Evolutionary conservation across 1,140 invertebrate species (phyloP), one percentile per base, ranked within the genome.

Genomic region (Pentalonia nigronervosa): DNA sequence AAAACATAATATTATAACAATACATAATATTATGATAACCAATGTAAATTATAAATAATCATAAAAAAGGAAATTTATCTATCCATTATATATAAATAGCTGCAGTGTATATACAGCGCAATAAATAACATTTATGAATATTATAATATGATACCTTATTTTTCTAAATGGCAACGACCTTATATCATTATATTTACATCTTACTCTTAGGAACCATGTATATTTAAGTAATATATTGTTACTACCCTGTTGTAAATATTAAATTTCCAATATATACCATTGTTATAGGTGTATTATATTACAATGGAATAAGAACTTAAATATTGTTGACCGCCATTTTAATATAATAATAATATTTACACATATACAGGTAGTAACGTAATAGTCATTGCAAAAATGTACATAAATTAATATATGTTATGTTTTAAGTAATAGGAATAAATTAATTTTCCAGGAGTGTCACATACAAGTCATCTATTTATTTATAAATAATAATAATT

Each of bases 401-500:
- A n/a, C 30, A 76, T 76, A 76, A 76, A 17, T 76, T 76, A 34
- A n/a, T 76, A 76, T 20, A 67, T 67, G 25, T 56, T 25, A 53
- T 53, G 25, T 25, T 34, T 17, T 76, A 76, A 76, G 4, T n/a
- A 76, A 76, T 76, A 76, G 14, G 30, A 76, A 76, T 76, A 86
- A 86, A 86, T 86, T 86, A 47, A 86, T 47, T 30, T 86, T 86
- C 25, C 25, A 30, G 30, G 60, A 86, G 84, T 86, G 84, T 86
- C 84, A 25, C 45, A 47, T 86, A 36, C 30, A 76, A 36, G 34
- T 86, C 47, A 50, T 48, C 30, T n/a, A 48, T 88, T 76, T 76
- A 76, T 76, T n/a, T 67, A 67, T 47, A 30, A 48, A 30, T 47
- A 84, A 30, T 84, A 48, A 84, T 17, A 47, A 67, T 67, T n/a